Conservation (phyloP, 2,797 vertebrate genomes). For the Syngnathus rostellatus region DNA sequence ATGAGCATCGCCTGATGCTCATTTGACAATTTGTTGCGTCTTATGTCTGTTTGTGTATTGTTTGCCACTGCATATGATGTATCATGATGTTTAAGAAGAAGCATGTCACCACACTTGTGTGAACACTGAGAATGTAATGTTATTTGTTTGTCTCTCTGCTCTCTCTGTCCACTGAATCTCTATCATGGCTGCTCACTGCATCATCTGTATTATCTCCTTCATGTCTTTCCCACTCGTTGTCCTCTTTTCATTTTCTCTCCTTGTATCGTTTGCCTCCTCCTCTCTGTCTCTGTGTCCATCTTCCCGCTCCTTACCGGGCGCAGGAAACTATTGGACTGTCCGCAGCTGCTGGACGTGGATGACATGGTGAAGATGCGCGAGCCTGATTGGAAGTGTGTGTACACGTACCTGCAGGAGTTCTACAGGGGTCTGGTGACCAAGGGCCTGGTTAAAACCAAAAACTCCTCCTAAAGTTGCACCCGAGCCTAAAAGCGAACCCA, state of each 20-base stretch:
- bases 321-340: slow-evolving; percentile 97
- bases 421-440: slow-evolving; percentile 98
- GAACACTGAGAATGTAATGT: slow-evolving; percentile 75
- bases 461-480: slow-evolving; percentile 81
- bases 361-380: slow-evolving; percentile 99
- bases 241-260: slow-evolving; percentile 27
- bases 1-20: slow-evolving; percentile 50
- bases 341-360: slow-evolving; percentile 98
- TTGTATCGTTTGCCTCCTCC: slow-evolving; percentile 49
- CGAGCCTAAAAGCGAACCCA: slow-evolving; percentile 64
- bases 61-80: slow-evolving; percentile 39
- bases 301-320: slow-evolving; percentile 42
- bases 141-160: slow-evolving; percentile 58
- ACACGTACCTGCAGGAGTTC: slow-evolving; percentile 99
- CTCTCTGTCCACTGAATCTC: slow-evolving; percentile 50
- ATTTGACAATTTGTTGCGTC: slow-evolving; percentile 57
- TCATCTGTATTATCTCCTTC: slow-evolving; percentile 26
- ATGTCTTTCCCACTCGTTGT: slow-evolving; percentile 30
- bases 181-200: slow-evolving; percentile 70
- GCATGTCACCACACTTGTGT: slow-evolving; percentile 73
- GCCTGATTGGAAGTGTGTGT: slow-evolving; percentile 99
- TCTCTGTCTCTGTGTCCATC: slow-evolving; percentile 56
- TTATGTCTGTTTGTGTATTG: slow-evolving; percentile 46
- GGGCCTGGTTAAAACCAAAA: slow-evolving; percentile 99
- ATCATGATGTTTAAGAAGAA: slow-evolving; percentile 60